Percentiles rank a stretch among this genome's conserved stretches.
phyloP scores from a whole-genome alignment of 2,113 vertebrate species.

The Pelecanus crispus region DNA sequence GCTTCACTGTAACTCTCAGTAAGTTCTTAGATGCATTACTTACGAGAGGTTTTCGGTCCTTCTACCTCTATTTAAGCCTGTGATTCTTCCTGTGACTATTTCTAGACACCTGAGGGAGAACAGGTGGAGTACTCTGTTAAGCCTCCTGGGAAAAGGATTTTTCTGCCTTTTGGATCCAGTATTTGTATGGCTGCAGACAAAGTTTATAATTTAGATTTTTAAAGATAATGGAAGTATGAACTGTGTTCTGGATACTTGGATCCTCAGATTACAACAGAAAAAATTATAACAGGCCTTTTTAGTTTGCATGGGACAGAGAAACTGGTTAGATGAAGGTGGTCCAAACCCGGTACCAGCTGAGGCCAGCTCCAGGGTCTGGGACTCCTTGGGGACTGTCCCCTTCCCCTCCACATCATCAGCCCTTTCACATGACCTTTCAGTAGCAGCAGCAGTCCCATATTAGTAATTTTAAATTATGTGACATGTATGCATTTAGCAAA shows the following conservation, averaged over 20 bases:
- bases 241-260: not conserved
- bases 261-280: not conserved
- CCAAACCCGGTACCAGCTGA: not conserved
- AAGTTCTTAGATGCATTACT: not conserved
- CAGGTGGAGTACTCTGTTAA: not conserved
- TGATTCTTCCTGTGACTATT: not conserved
- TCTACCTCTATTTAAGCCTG: not conserved
- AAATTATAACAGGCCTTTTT: not conserved
- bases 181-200: not conserved
- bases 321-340: not conserved
- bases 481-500: not conserved
- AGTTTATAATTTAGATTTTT: not conserved
- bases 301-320: not conserved
- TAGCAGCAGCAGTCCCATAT: not conserved
- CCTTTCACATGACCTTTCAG: not conserved
- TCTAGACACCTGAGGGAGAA: not conserved
- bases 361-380: not conserved
- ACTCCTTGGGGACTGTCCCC: not conserved
- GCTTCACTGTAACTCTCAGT: fast-evolving
- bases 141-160: not conserved
- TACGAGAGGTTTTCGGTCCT: not conserved
- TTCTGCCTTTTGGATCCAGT: not conserved
- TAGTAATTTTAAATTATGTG: not conserved
- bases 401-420: not conserved
- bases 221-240: not conserved